Evolutionary conservation across 2,797 vertebrate genomes (phyloP), one percentile per base, ranked within the genome.

Genomic region (Lutjanus campechanus): DNA sequence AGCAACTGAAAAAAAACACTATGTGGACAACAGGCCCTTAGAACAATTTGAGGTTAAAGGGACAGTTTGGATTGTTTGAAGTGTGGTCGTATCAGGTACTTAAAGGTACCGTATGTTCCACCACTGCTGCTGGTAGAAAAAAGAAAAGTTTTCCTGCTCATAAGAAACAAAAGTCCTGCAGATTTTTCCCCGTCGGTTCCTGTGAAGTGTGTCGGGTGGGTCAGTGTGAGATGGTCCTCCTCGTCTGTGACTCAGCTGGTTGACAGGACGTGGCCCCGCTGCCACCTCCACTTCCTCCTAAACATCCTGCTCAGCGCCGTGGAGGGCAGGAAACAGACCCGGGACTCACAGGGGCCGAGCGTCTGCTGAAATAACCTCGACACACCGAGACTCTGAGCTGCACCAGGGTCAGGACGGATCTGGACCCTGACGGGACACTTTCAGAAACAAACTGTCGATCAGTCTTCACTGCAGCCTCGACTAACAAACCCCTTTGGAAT

Each of bases 211-310:
- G 58, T 51, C n/a, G 15, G 20, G 36, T 11, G 10, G 6, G 19
- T 41, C n/a, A 1, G 67, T 1, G 56, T 20, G 41, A 2, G 43
- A 8, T 1, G 12, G 49, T 43, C 54, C 19, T 43, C 54, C 19
- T 63, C 15, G 5, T 46, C 1, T 25, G 40, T 62, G 75, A 68
- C 54, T 81, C 49, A 44, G 62, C 56, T 13, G 71, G 55, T 51
- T 68, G 77, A 74, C 66, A 85, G 83, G 88, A 90, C 55, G 83
- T 81, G 81, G 49, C 62, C 71, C n/a, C 0, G 49, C 78, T 85
- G 83, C 83, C 84, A 85, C 79, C 67, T 84, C 83, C 77, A 62
- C 74, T 88, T 92, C 91, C 90, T 58, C 6, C 73, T 61, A 79
- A 89, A 90, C 88, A 89, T 92, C 92, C 88, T 89, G 81, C 58